Conservation (phyloP, 1,140 invertebrate species). For the Andricus grossulariae region DNA sequence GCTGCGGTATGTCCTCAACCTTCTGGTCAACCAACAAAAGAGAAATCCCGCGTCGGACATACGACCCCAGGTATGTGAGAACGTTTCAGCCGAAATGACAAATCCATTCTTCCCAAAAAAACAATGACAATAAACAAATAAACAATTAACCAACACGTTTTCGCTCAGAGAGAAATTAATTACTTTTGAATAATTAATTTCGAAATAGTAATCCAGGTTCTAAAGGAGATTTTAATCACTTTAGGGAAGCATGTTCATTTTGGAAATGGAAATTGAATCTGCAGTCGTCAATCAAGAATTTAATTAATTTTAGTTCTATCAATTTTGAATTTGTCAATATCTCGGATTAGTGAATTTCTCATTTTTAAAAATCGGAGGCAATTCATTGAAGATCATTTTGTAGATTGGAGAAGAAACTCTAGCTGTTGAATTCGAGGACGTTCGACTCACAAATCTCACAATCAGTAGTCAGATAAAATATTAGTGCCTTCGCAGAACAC, state of each 20-base stretch:
- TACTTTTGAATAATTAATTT: background rate
- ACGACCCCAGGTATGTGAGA: slow-evolving; percentile 73
- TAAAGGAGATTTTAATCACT: too few relatives aligned
- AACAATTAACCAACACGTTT: background rate
- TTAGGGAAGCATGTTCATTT: too few relatives aligned
- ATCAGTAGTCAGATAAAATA: slow-evolving; percentile 13
- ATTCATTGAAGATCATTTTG: slow-evolving; percentile 57
- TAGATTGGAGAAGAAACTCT: slow-evolving; percentile 67
- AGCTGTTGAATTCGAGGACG: slow-evolving; percentile 57
- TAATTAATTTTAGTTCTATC: background rate
- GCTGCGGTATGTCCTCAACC: slow-evolving; percentile 60
- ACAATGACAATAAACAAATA: background rate
- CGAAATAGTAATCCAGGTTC: too few relatives aligned
- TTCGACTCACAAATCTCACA: background rate
- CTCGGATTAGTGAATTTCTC: background rate
- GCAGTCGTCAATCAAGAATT: background rate
- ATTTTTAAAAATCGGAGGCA: slow-evolving; percentile 1
- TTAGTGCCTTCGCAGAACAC: slow-evolving; percentile 21
- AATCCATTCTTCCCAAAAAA: background rate
- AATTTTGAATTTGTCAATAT: background rate
- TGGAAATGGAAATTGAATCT: too few relatives aligned
- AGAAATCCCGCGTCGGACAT: slow-evolving; percentile 71
- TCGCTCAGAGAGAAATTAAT: background rate
- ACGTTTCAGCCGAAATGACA: slow-evolving; percentile 32
- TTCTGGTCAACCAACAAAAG: slow-evolving; percentile 66